Base-by-base conservation (phyloP, 2,113 vertebrate genomes). In the Dicaeum eximium region DNA sequence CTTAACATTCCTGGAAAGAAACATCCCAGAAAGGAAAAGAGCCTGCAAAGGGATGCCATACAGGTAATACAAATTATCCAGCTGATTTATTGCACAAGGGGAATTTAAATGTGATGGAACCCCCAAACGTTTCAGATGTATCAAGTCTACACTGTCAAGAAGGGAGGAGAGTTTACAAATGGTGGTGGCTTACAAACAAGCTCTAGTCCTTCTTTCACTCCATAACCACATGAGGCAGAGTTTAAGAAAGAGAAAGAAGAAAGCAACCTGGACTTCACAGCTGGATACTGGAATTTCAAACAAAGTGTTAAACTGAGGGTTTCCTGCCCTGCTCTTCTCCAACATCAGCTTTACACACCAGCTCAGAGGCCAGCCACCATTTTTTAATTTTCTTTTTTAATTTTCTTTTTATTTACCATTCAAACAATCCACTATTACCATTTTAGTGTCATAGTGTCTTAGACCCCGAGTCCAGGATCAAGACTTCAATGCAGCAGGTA, bases 231-330 rank as follows among this genome's bases (percentile, higher is more conserved):
- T 27, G 28, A 81, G 45, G 37, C 61, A 85, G 28, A 51, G 20
- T 53, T 42, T 58, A n/a, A 79, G 38, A 66, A 37, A 57, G 42
- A 75, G 45, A 66, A 37, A 61, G 42, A 75, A 42, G 25, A 92
- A 86, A 88, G 31, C 37, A 83, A 42, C 7, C 4, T 23, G 11
- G 27, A 45, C 21, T 77, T 81, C 24, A 38, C 7, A 24, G 30
- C 28, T 58, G 25, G 22, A n/a, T 15, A 62, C 25, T 42, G 44
- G 21, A 66, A 84, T 58, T 88, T 62, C 56, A 62, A 81, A 33
- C 16, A 78, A 5, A 0, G 0, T 9, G 4, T 15, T 53, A 44
- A 71, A 60, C 19, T 23, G 13, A 31, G 25, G 4, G 27, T 53
- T 74, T 20, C 14, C 44, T 62, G 20, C 9, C 30, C 45, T 9